phyloP scores from a whole-genome alignment of 2,797 vertebrate species.

The Catharus ustulatus region DNA sequence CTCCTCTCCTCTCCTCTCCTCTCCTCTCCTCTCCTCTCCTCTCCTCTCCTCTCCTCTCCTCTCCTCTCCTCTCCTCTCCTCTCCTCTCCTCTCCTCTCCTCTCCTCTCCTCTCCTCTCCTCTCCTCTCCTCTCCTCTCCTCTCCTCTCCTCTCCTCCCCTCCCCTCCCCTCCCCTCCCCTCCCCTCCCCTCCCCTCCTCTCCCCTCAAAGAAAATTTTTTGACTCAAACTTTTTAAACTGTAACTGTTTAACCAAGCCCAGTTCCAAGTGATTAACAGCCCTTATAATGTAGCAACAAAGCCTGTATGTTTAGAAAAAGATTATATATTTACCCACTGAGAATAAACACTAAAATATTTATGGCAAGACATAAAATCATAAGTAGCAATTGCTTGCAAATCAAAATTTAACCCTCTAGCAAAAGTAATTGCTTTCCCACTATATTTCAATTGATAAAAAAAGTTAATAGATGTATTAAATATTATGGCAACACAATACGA shows the following conservation, averaged over 20 bases:
- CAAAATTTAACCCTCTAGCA: slow-evolving; percentile 10
- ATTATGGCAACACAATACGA: not conserved
- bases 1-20: too few relatives aligned
- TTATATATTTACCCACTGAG: slow-evolving; percentile 43
- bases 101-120: too few relatives aligned
- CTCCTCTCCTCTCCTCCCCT: too few relatives aligned
- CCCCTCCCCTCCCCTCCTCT: too few relatives aligned
- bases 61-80: too few relatives aligned
- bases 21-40: too few relatives aligned
- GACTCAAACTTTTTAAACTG: not conserved
- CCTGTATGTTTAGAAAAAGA: slow-evolving; percentile 39
- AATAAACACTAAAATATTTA: slow-evolving; percentile 64
- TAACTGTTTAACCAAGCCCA: slow-evolving; percentile 4
- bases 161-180: too few relatives aligned
- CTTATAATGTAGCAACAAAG: slow-evolving; percentile 13
- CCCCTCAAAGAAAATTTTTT: not conserved
- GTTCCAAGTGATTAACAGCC: slow-evolving; percentile 28
- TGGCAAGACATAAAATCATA: slow-evolving; percentile 2
- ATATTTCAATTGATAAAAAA: not conserved
- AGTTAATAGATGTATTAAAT: not conserved
- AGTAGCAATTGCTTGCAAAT: slow-evolving; percentile 8
- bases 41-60: too few relatives aligned
- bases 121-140: too few relatives aligned
- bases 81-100: too few relatives aligned
- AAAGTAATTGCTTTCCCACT: slow-evolving; percentile 13